Conservation (phyloP, 2,888 invertebrate species). For the Sminthurides aquaticus region DNA sequence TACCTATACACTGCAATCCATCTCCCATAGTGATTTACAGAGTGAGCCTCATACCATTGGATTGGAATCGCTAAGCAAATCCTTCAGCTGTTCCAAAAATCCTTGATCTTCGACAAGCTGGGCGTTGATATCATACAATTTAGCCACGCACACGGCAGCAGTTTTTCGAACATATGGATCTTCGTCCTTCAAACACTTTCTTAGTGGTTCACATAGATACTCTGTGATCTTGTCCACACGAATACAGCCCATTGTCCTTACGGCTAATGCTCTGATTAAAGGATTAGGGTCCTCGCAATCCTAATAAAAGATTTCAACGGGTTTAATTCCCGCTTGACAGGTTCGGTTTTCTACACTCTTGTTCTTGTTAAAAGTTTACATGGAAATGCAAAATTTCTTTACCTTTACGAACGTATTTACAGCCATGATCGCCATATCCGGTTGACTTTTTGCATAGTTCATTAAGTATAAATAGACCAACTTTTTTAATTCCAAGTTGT, state of each 20-base stretch:
- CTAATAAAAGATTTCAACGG: slow-evolving; percentile 50
- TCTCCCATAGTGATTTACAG: too few species aligned
- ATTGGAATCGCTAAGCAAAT: slow-evolving; percentile 95
- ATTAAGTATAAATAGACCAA: slow-evolving; percentile 96
- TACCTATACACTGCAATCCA: neutral
- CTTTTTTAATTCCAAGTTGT: slow-evolving; percentile 96
- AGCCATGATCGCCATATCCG: slow-evolving; percentile 99
- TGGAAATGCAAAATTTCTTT: slow-evolving; percentile 37
- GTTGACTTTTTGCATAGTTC: slow-evolving; percentile 99
- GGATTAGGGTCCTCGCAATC: slow-evolving; percentile 99
- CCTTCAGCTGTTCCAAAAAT: slow-evolving; percentile 92
- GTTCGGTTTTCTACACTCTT: too few species aligned
- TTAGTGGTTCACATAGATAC: slow-evolving; percentile 93
- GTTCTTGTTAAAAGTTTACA: neutral
- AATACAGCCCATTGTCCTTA: slow-evolving; percentile 99
- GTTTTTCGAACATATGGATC: slow-evolving; percentile 98
- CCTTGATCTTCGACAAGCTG: slow-evolving; percentile 74
- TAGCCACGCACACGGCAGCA: slow-evolving; percentile 98
- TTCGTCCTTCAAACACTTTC: slow-evolving; percentile 90
- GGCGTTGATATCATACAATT: slow-evolving; percentile 90
- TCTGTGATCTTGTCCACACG: slow-evolving; percentile 99
- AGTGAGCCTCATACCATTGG: slow-evolving; percentile 87
- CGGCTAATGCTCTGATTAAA: slow-evolving; percentile 92
- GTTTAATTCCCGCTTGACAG: too few species aligned
- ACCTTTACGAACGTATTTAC: slow-evolving; percentile 99